These are phyloP conservation scores for Astyanax mexicanus DNA, from an alignment of 2,797 vertebrate species.

Conservation along the genomic window DNA sequence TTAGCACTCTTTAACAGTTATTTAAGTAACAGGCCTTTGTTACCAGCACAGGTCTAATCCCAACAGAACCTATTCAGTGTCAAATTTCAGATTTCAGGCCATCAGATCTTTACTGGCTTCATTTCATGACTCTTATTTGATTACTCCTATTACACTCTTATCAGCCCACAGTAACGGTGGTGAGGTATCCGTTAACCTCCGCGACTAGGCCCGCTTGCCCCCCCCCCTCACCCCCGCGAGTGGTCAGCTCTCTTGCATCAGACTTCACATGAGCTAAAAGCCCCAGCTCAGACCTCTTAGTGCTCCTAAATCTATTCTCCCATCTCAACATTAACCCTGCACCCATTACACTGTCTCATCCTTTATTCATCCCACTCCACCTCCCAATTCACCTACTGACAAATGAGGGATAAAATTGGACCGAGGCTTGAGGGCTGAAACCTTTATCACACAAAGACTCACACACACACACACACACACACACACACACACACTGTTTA, in stretches of 20 bases:
- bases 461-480: not conserved
- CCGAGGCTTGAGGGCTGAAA: conserved; percentile 33
- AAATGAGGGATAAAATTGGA: conserved; percentile 74
- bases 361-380: conserved; percentile 73
- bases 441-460: not conserved
- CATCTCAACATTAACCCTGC: conserved; percentile 68
- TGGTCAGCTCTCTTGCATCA: conserved; percentile 29
- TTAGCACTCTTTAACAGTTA: too few relatives aligned
- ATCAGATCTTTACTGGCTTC: not conserved
- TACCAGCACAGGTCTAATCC: too few relatives aligned
- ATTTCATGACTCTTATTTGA: conserved; percentile 10
- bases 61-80: not conserved
- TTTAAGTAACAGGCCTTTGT: too few relatives aligned
- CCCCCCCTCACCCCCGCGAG: conserved; percentile 46
- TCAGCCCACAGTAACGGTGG: conserved; percentile 1
- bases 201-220: too few relatives aligned
- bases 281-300: conserved; percentile 35
- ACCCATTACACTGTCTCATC: conserved; percentile 74
- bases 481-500: conserved; percentile 10
- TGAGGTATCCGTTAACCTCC: conserved; percentile 17
- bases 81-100: too few relatives aligned
- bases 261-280: conserved; percentile 35
- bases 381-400: conserved; percentile 75
- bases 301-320: conserved; percentile 49
- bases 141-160: conserved; percentile 33